phyloP scores from a whole-genome alignment of 2,797 vertebrate genomes.

The Pogonophryne albipinna region DNA sequence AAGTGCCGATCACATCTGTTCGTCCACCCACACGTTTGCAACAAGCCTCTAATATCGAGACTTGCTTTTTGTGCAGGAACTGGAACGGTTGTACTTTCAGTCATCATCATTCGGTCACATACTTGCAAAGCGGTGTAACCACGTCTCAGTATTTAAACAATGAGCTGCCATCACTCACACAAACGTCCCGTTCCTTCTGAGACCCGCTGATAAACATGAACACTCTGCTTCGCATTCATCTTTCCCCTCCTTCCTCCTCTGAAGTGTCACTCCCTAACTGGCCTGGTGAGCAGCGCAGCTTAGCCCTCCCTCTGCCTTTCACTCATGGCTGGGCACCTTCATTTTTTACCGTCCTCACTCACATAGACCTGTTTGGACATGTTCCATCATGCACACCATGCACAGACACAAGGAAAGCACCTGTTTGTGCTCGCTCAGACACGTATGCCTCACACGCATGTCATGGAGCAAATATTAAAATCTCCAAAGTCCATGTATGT shows the following conservation, averaged over 20 bases:
- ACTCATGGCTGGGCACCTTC: conserved; percentile 22
- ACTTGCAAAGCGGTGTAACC: background rate
- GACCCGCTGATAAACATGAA: conserved; percentile 47
- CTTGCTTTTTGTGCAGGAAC: conserved; percentile 16
- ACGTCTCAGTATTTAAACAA: conserved; percentile 27
- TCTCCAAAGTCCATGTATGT: conserved; percentile 20
- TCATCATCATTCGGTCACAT: background rate
- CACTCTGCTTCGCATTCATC: conserved; percentile 35
- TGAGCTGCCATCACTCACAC: conserved; percentile 26
- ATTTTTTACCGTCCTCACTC: conserved; percentile 9
- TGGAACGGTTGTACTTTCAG: background rate
- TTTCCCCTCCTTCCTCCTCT: background rate
- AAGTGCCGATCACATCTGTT: conserved; percentile 53
- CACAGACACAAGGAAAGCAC: conserved; percentile 21
- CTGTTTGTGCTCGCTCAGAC: conserved; percentile 38
- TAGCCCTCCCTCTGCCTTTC: conserved; percentile 33
- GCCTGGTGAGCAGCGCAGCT: background rate
- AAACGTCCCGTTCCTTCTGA: conserved; percentile 31
- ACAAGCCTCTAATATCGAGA: conserved; percentile 35
- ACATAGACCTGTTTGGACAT: conserved; percentile 14
- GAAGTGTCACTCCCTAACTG: conserved; percentile 4
- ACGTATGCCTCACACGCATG: conserved; percentile 17
- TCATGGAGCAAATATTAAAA: conserved; percentile 11
- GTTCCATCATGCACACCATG: conserved; percentile 1
- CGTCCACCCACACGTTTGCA: conserved; percentile 46